Conservation (phyloP, 2,888 invertebrate species). For the Cheilosia pagana region DNA sequence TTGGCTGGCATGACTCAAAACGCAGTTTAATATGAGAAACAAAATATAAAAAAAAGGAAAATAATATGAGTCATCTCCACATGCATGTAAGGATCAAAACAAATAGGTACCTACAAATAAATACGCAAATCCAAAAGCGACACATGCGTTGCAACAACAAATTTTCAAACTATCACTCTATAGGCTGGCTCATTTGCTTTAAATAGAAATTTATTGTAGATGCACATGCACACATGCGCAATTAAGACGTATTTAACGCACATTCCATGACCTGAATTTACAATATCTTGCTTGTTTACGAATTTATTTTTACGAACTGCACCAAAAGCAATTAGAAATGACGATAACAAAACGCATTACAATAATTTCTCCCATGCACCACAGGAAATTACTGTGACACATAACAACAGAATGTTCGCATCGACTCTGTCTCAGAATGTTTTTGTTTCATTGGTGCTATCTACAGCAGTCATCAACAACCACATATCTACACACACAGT, state of each 20-base stretch:
- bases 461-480: neutral
- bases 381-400: conserved; percentile 32
- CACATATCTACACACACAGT: neutral
- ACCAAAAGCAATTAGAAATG: neutral
- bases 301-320: conserved; percentile 1
- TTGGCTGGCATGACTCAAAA: no score
- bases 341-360: conserved; percentile 1
- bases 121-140: neutral
- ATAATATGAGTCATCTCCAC: no score
- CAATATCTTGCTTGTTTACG: conserved; percentile 5
- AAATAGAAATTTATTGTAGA: neutral
- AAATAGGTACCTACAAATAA: no score
- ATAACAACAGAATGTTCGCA: conserved; percentile 25
- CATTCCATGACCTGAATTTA: neutral
- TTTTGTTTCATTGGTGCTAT: neutral
- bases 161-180: neutral
- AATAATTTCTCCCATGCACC: neutral
- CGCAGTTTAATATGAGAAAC: no score
- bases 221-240: neutral
- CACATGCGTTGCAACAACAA: neutral
- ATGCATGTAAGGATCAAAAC: neutral
- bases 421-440: conserved; percentile 7
- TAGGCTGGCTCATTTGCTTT: neutral
- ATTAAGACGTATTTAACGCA: neutral
- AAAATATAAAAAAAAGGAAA: no score